These are phyloP conservation scores for Drosophila yooni DNA, from an alignment of 2,888 invertebrate species.

Conservation along the genomic window DNA sequence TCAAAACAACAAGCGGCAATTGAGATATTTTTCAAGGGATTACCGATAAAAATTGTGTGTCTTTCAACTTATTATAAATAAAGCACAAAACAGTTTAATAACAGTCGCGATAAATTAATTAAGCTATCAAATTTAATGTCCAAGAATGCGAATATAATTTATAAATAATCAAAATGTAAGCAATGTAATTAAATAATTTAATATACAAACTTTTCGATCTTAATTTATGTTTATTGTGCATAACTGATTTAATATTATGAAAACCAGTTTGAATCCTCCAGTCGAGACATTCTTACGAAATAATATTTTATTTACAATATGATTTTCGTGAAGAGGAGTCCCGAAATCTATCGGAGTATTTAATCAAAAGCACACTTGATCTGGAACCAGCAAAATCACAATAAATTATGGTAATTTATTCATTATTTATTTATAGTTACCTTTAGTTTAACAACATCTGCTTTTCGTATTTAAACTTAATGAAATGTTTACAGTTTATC, in stretches of 20 bases:
- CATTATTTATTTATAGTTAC: neutral
- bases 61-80: slow-evolving; percentile 36
- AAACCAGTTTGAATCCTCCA: neutral
- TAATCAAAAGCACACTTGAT: neutral
- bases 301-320: neutral
- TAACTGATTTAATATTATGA: neutral
- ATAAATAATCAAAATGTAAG: neutral
- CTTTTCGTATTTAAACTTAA: neutral
- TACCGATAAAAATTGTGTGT: slow-evolving; percentile 5
- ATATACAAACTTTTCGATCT: too few relatives aligned
- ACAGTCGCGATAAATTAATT: slow-evolving; percentile 29
- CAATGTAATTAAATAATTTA: neutral
- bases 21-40: slow-evolving; percentile 30
- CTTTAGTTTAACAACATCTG: neutral
- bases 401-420: neutral
- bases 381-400: neutral
- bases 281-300: neutral
- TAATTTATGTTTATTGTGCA: neutral
- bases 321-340: neutral
- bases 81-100: slow-evolving; percentile 48
- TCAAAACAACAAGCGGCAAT: slow-evolving; percentile 54
- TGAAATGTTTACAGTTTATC: neutral
- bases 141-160: neutral
- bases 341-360: neutral
- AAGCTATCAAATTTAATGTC: slow-evolving; percentile 15